phyloP scores from a whole-genome alignment of 2,888 invertebrate species.

The Drosophila tanythrix region DNA sequence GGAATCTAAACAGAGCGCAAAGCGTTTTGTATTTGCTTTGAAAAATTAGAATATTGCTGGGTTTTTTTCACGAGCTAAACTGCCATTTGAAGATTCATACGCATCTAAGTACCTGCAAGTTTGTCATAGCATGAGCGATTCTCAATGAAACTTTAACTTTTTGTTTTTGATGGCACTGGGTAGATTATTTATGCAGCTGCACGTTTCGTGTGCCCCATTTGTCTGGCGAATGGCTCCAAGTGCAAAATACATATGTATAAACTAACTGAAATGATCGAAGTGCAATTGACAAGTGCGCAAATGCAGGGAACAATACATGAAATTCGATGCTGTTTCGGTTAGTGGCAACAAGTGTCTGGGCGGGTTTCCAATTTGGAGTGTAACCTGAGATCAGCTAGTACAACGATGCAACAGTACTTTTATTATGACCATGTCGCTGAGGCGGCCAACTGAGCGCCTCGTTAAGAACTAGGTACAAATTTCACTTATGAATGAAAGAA shows the following conservation, averaged over 20 bases:
- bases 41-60: conserved; percentile 22
- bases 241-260: conserved; percentile 11
- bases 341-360: conserved; percentile 63
- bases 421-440: conserved; percentile 21
- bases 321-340: conserved; percentile 49
- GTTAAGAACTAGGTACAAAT: conserved; percentile 23
- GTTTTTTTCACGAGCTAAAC: conserved; percentile 18
- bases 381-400: conserved; percentile 36
- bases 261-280: conserved; percentile 43
- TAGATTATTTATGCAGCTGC: conserved; percentile 77
- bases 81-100: conserved; percentile 12
- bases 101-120: conserved; percentile 4
- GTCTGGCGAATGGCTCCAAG: conserved; percentile 49
- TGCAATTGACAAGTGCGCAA: conserved; percentile 77
- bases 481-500: conserved; percentile 50
- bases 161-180: conserved; percentile 1
- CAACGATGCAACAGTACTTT: conserved; percentile 17
- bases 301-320: conserved; percentile 61
- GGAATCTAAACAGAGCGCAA: conserved; percentile 7
- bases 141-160: conserved; percentile 34
- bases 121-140: conserved; percentile 10
- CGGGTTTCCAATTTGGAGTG: conserved; percentile 48
- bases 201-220: conserved; percentile 63
- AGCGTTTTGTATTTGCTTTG: conserved; percentile 14
- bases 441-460: conserved; percentile 39